A percentile compares a stretch with the other conserved stretches of the same genome.
These are phyloP conservation scores for Creontiades dilutus DNA, from an alignment of 2,888 invertebrate species.

Conservation along the genomic window DNA sequence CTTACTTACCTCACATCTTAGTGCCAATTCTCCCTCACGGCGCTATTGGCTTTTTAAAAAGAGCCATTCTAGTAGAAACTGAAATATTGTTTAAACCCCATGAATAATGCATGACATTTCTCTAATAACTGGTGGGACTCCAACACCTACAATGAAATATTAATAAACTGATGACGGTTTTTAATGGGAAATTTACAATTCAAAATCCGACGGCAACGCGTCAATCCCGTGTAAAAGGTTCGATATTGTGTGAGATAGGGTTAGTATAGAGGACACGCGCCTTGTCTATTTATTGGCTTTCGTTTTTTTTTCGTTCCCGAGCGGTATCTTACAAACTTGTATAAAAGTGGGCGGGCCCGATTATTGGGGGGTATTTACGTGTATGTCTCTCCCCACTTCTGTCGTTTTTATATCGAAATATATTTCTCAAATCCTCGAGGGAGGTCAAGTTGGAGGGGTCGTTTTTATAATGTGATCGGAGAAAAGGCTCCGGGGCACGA, in stretches of 20 bases:
- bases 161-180: constrained; percentile 27
- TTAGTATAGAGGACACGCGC: constrained; percentile 16
- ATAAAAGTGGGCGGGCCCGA: not conserved
- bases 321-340: too few species aligned
- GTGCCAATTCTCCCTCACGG: too few species aligned
- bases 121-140: not conserved
- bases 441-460: not conserved
- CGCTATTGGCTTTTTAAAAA: too few species aligned
- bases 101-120: constrained; percentile 21
- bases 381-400: not conserved
- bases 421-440: constrained; percentile 1
- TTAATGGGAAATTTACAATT: constrained; percentile 48
- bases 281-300: not conserved
- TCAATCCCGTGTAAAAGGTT: constrained; percentile 20
- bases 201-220: constrained; percentile 5
- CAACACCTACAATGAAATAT: not conserved
- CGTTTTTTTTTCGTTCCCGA: not conserved
- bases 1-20: too few species aligned
- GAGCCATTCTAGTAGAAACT: too few species aligned
- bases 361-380: not conserved
- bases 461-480: constrained; percentile 34
- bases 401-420: not conserved
- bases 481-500: constrained; percentile 1
- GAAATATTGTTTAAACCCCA: not conserved
- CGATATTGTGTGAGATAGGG: constrained; percentile 22